Percentiles rank a stretch among this genome's conserved stretches.
Evolutionary conservation across 2,797 vertebrate genomes (phyloP).

Genomic region (Karalla daura): DNA sequence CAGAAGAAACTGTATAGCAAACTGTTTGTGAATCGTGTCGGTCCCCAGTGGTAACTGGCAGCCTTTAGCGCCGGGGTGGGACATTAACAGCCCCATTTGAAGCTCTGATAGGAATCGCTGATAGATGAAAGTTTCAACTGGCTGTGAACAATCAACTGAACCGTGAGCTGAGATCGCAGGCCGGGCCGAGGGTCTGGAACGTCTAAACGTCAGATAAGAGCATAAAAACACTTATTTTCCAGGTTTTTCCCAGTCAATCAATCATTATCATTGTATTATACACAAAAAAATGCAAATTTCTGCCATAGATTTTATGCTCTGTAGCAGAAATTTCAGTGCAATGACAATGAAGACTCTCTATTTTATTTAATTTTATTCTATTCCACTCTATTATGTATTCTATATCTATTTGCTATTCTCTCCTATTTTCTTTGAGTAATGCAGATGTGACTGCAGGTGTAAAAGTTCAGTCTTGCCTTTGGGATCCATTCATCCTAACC

Average conservation of each 20-base stretch:
- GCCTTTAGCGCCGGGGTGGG: constrained; percentile 41
- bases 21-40: constrained; percentile 50
- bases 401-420: too few relatives aligned
- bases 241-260: too few relatives aligned
- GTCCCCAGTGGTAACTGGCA: constrained; percentile 32
- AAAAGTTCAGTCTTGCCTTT: neutral
- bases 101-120: constrained; percentile 52
- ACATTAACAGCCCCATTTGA: constrained; percentile 46
- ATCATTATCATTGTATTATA: too few relatives aligned
- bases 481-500: neutral
- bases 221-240: neutral
- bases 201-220: neutral
- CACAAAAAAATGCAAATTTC: too few relatives aligned
- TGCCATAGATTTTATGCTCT: too few relatives aligned
- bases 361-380: too few relatives aligned
- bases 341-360: too few relatives aligned
- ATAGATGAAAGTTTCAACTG: constrained; percentile 25
- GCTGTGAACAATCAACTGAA: constrained; percentile 19
- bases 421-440: too few relatives aligned
- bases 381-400: too few relatives aligned
- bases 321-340: too few relatives aligned
- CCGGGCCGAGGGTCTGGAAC: neutral
- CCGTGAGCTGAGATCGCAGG: constrained; percentile 5
- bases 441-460: neutral
- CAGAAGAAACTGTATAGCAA: constrained; percentile 21